Conservation (phyloP, 2,888 invertebrate species). For the Oxycera nigricornis region DNA sequence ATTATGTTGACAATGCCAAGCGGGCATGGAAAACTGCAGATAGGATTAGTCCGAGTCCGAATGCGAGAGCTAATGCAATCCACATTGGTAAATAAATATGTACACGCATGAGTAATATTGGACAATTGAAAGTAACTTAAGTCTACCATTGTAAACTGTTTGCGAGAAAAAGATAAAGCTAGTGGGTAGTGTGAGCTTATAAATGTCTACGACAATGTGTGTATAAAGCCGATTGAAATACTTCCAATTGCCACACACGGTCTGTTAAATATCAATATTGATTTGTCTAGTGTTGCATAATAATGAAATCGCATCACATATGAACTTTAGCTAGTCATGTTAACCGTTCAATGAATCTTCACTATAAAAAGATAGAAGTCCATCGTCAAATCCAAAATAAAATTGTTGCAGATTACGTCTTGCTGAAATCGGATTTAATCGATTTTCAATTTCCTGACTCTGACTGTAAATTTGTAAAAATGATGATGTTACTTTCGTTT, state of each 20-base stretch:
- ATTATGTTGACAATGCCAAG: conserved; percentile 10
- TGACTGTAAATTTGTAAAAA: too few species aligned
- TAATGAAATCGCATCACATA: neutral
- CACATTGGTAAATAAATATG: neutral
- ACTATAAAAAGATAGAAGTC: too few species aligned
- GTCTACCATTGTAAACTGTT: neutral
- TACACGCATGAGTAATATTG: neutral
- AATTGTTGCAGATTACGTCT: too few species aligned
- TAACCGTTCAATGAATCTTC: too few species aligned
- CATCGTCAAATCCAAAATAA: too few species aligned
- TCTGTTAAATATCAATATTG: neutral
- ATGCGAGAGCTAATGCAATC: neutral
- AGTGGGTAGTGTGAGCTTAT: conserved; percentile 10
- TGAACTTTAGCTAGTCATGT: too few species aligned
- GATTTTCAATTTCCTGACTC: too few species aligned
- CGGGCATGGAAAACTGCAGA: neutral
- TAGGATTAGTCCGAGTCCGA: neutral
- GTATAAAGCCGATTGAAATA: neutral
- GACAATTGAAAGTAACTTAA: neutral
- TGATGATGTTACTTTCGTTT: too few species aligned
- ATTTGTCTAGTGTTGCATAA: neutral
- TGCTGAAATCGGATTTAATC: too few species aligned
- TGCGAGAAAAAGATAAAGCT: neutral
- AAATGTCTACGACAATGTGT: neutral
- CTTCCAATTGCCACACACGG: neutral